These are phyloP conservation scores for Nycticebus coucang DNA, from an alignment of 2,113 vertebrate species.

Conservation along the genomic window DNA sequence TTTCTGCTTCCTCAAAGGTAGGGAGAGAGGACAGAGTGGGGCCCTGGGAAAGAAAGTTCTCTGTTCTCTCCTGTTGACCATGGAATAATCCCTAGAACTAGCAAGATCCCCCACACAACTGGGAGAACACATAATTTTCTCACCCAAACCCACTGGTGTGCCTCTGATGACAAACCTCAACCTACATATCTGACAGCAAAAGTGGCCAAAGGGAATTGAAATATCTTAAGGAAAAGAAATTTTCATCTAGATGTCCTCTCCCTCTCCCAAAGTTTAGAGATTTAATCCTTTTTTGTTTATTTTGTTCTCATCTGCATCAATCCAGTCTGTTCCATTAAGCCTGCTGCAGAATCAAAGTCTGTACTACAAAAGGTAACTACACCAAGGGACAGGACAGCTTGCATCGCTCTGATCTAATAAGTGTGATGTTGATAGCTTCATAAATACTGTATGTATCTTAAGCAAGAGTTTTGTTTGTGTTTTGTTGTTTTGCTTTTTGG, in stretches of 20 bases:
- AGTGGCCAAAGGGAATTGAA: slow-evolving; percentile 41
- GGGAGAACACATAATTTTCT: neutral
- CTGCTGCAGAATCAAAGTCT: slow-evolving; percentile 86
- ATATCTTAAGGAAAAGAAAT: slow-evolving; percentile 20
- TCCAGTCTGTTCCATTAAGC: slow-evolving; percentile 63
- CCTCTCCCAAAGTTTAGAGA: neutral
- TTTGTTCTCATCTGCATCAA: slow-evolving; percentile 75
- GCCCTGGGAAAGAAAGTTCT: neutral
- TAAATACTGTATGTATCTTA: slow-evolving; percentile 91
- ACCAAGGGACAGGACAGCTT: slow-evolving; percentile 82
- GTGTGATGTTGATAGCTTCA: slow-evolving; percentile 89
- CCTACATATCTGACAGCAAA: neutral
- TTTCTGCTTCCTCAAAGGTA: neutral
- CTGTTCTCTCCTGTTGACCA: neutral
- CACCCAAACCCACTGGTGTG: neutral
- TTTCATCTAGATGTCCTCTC: slow-evolving; percentile 46
- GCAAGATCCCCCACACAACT: neutral
- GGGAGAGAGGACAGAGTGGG: neutral
- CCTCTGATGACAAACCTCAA: neutral
- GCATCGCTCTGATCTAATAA: slow-evolving; percentile 86
- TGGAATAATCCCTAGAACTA: neutral
- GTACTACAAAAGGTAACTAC: slow-evolving; percentile 84
- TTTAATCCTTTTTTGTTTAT: slow-evolving; percentile 55
- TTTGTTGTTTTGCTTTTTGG: slow-evolving; percentile 69
- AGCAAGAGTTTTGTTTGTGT: slow-evolving; percentile 83